Evolutionary conservation across 2,888 invertebrate genomes (phyloP).

Genomic region (Netelia fuscicornis): DNA sequence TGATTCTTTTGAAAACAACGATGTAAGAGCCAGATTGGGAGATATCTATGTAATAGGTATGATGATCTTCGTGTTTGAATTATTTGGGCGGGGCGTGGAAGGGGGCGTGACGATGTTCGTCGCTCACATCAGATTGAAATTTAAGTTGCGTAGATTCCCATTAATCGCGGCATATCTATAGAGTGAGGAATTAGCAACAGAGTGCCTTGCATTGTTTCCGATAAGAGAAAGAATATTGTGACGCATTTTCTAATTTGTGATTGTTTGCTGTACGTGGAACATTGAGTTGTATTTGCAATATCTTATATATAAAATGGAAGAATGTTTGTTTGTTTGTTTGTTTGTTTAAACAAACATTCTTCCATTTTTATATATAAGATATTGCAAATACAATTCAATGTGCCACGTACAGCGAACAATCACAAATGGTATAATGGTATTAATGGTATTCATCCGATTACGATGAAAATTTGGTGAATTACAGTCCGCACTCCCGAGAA

Average conservation of each 20-base stretch:
- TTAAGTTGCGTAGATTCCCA: neutral
- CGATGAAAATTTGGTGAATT: too few relatives aligned
- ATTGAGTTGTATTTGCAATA: neutral
- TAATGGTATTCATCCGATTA: too few relatives aligned
- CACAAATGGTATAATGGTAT: neutral
- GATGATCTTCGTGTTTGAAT: conserved; percentile 19
- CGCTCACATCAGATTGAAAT: neutral
- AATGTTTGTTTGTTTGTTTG: too few relatives aligned
- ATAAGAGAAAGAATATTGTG: neutral
- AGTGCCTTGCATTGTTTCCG: neutral
- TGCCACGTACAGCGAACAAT: neutral
- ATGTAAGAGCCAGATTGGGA: too few relatives aligned
- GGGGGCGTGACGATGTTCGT: neutral
- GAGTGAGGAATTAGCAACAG: too few relatives aligned
- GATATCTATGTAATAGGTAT: neutral
- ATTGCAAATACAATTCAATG: neutral
- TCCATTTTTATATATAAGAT: neutral
- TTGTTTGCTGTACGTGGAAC: neutral
- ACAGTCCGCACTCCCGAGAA: too few relatives aligned
- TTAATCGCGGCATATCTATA: too few relatives aligned
- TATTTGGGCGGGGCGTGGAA: neutral
- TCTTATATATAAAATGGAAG: too few relatives aligned
- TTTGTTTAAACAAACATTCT: too few relatives aligned
- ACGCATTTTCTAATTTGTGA: neutral
- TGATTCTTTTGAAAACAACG: conserved; percentile 1